Conservation (phyloP, 2,888 invertebrate genomes). For the Minunthozetes semirufus region DNA sequence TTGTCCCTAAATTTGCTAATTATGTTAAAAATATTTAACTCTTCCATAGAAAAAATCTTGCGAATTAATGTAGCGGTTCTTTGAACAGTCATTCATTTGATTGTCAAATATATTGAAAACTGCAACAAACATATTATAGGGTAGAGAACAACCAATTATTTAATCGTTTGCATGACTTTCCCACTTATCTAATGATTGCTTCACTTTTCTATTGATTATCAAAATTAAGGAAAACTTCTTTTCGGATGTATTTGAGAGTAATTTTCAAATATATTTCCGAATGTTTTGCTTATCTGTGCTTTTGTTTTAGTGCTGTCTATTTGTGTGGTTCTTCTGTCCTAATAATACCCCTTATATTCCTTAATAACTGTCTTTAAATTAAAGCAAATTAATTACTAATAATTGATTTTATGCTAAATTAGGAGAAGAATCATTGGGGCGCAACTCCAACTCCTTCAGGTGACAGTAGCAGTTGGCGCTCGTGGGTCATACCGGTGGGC, state of each 20-base stretch:
- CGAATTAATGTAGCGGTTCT: conserved; percentile 12
- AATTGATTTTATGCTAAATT: background rate
- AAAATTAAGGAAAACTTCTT: no score
- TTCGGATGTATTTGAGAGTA: background rate
- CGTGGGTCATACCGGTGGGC: conserved; percentile 47
- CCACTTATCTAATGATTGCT: background rate
- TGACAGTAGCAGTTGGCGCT: conserved; percentile 43
- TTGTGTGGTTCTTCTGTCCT: background rate
- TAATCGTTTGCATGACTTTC: background rate
- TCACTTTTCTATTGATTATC: background rate
- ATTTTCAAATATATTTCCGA: background rate
- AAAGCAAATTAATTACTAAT: background rate
- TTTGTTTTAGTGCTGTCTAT: background rate
- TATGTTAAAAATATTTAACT: conserved; percentile 26
- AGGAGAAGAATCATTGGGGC: conserved; percentile 25
- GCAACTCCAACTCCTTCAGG: conserved; percentile 9
- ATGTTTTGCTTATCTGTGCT: background rate
- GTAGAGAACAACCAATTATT: conserved; percentile 27
- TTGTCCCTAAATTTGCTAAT: conserved; percentile 29
- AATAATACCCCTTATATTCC: background rate
- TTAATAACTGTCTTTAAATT: background rate
- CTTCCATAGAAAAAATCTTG: conserved; percentile 12
- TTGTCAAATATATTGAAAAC: conserved; percentile 4
- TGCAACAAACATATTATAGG: conserved; percentile 23
- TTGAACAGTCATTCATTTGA: conserved; percentile 18